Base-by-base conservation (phyloP, 2,113 vertebrate genomes). In the Choloepus hoffmanni region DNA sequence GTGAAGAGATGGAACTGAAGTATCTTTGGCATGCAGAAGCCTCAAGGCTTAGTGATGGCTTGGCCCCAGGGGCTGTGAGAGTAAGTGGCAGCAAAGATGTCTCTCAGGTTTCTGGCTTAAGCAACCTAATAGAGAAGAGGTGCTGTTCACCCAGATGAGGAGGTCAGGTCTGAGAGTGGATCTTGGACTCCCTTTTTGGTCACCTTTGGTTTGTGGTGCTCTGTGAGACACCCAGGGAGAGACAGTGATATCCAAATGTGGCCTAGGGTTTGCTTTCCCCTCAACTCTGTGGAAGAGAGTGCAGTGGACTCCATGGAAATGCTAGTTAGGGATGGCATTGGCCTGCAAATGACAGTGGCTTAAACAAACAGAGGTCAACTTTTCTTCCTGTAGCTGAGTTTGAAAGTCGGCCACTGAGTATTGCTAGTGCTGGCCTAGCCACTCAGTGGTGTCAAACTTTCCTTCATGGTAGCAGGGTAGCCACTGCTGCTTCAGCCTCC, bases 91-190 rank as follows among this genome's bases (percentile, higher is more conserved):
- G 45, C 45, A 84, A 43, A 19, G 21, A 43, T 11, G 1, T 60
- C 68, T 82, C 73, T 90, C 30, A 73, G 87, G 40, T 92, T 93
- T 81, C 55, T 81, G 90, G 43, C 48, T 73, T 73, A 67, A 95
- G 63, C 74, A 92, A 2, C 26, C 74, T 24, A 91, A 74, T 58
- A 91, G 79, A 60, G 33, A 58, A 76, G 68, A 62, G 58, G 81
- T 26, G 33, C 62, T 96, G 24, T 63, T 94, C 24, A 68, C 19
- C 55, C n/a, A 40, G 53, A 36, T 58, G 33, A 74, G 50, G 55
- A 21, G 67, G 45, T n/a, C 19, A 0, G 36, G 36, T 90, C 67
- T 70, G 73, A 58, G 19, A 68, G 30, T 48, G 48, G 53, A 30
- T 77, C 67, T 85, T 0, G 0, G 48, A 60, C 45, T 78, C n/a